Conservation (phyloP, 1,140 invertebrate species). For the Stenopsyche tienmushanensis region DNA sequence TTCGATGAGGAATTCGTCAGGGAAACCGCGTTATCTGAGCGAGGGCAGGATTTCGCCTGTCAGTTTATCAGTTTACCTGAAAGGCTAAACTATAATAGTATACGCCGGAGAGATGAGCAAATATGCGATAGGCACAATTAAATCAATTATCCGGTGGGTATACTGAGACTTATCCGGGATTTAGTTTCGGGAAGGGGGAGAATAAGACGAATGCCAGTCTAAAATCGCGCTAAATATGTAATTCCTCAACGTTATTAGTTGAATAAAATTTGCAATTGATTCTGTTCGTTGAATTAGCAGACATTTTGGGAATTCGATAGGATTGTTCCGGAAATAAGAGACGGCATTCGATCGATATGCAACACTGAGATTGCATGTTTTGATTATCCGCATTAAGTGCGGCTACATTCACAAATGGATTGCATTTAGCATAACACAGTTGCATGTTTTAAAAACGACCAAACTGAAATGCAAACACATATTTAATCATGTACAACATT, state of each 20-base stretch:
- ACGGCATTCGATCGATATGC: neutral
- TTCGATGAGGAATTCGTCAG: neutral
- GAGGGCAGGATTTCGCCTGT: neutral
- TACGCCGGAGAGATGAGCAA: neutral
- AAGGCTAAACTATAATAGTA: no score
- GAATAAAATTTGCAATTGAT: neutral
- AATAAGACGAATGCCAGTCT: no score
- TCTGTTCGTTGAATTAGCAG: neutral
- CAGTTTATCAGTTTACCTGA: neutral
- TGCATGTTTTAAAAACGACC: no score
- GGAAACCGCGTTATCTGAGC: neutral
- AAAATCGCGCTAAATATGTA: no score
- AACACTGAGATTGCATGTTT: no score
- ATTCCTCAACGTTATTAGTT: no score
- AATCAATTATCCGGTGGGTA: neutral
- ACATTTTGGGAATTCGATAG: neutral
- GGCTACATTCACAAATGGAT: neutral
- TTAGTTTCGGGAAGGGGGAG: no score
- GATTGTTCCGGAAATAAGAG: neutral
- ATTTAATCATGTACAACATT: no score
- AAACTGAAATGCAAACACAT: no score
- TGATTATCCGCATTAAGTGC: neutral
- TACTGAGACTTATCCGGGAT: neutral
- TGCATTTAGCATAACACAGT: no score
- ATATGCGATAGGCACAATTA: slow-evolving; percentile 10